A percentile compares a stretch with the other conserved stretches of the same genome.
Evolutionary conservation across 2,888 invertebrate genomes (phyloP).

Genomic region (Agrochola lota): DNA sequence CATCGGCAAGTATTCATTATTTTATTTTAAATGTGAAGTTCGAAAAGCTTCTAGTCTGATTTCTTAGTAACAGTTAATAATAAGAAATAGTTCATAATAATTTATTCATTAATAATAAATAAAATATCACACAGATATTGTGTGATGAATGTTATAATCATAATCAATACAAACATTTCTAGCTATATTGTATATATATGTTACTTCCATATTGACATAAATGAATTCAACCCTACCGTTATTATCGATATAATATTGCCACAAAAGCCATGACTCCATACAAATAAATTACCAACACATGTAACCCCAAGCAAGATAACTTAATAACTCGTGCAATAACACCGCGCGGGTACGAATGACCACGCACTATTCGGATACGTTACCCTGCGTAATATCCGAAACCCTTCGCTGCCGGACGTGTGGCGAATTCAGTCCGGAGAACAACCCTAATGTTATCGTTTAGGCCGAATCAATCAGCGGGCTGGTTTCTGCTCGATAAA

Average conservation of each 20-base stretch:
- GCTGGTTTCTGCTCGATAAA: constrained; percentile 57
- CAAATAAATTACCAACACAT: constrained; percentile 64
- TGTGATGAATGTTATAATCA: no score
- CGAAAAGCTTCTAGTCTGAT: not conserved
- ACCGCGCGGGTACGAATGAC: constrained; percentile 64
- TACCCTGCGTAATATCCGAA: constrained; percentile 63
- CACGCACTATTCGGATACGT: constrained; percentile 62
- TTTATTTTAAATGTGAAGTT: constrained; percentile 8
- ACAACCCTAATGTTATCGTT: constrained; percentile 62
- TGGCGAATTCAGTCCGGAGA: constrained; percentile 51
- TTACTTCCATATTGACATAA: not conserved
- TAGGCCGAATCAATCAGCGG: constrained; percentile 63
- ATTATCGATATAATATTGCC: constrained; percentile 37
- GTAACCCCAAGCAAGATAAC: constrained; percentile 63
- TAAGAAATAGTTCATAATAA: no score
- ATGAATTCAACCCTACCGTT: constrained; percentile 8
- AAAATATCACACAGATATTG: no score
- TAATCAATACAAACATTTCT: not conserved
- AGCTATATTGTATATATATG: no score
- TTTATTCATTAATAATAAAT: no score
- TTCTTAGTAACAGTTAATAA: constrained; percentile 9
- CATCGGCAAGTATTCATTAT: constrained; percentile 17
- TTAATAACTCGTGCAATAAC: constrained; percentile 67
- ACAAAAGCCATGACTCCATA: constrained; percentile 27
- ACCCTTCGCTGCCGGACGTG: constrained; percentile 63